Percentiles rank a stretch among this genome's conserved stretches.
These are phyloP conservation scores for Anaspis maculata DNA, from an alignment of 2,888 invertebrate genomes.

Conservation along the genomic window DNA sequence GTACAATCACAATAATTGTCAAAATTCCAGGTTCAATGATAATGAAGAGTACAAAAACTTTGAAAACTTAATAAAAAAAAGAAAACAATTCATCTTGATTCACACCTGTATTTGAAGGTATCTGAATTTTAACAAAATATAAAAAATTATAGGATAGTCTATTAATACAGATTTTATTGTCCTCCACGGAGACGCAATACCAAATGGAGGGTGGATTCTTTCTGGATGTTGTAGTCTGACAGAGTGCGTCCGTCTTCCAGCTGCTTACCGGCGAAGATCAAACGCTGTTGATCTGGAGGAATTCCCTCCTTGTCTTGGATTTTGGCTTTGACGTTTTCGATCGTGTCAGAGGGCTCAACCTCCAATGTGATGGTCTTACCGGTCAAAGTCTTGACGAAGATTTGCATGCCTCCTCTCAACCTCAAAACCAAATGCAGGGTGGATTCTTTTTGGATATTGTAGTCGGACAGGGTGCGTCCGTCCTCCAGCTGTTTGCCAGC, in stretches of 20 bases:
- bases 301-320: conserved; percentile 70
- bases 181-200: conserved; percentile 90
- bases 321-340: conserved; percentile 52
- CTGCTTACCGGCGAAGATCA: conserved; percentile 59
- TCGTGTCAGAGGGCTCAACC: conserved; percentile 51
- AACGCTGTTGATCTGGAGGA: conserved; percentile 54
- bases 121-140: too few relatives aligned
- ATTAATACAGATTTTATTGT: too few relatives aligned
- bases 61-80: too few relatives aligned
- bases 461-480: conserved; percentile 57
- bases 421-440: conserved; percentile 51
- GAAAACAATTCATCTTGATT: too few relatives aligned
- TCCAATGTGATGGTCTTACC: conserved; percentile 51
- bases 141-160: too few relatives aligned
- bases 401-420: conserved; percentile 54
- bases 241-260: conserved; percentile 82
- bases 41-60: too few relatives aligned
- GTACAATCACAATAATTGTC: too few relatives aligned
- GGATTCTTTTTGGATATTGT: conserved; percentile 58
- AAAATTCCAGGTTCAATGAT: too few relatives aligned
- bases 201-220: conserved; percentile 88
- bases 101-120: too few relatives aligned
- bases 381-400: conserved; percentile 52
- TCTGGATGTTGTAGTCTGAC: conserved; percentile 88
- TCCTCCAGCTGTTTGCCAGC: conserved; percentile 65